Percentiles rank a stretch among this genome's conserved stretches.
These are phyloP conservation scores for Papilio polyxenes DNA, from an alignment of 1,140 invertebrate species.

Conservation along the genomic window DNA sequence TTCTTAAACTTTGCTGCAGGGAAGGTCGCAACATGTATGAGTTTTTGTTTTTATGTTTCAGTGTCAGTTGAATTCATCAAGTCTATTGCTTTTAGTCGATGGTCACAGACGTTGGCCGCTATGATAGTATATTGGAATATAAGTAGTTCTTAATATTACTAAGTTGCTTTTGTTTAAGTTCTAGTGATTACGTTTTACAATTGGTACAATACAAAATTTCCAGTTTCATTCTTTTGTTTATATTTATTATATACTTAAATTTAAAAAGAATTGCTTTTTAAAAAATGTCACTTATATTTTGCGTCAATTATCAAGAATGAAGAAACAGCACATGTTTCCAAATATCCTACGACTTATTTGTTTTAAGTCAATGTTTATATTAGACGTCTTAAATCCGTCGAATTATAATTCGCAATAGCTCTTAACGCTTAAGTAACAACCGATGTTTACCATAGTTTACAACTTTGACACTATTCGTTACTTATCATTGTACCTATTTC, in stretches of 20 bases:
- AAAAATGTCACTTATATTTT: background rate
- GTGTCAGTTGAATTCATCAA: constrained; percentile 8
- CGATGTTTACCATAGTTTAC: background rate
- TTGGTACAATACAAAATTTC: background rate
- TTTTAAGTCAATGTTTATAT: constrained; percentile 49
- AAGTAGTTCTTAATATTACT: background rate
- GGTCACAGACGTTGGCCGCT: background rate
- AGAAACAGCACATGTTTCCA: background rate
- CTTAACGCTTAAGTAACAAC: constrained; percentile 51
- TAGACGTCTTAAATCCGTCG: constrained; percentile 47
- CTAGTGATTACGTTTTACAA: background rate
- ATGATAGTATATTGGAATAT: background rate
- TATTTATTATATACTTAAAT: too few species aligned
- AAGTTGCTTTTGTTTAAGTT: background rate
- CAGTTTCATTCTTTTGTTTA: too few species aligned
- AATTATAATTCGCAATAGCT: constrained; percentile 43
- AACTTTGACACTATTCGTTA: background rate
- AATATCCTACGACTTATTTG: constrained; percentile 45
- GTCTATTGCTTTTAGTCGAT: background rate
- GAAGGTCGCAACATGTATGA: constrained; percentile 5
- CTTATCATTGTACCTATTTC: too few species aligned
- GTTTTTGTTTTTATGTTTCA: constrained; percentile 21
- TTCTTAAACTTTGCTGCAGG: constrained; percentile 6
- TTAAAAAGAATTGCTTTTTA: too few species aligned
- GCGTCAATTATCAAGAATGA: background rate